Percentiles rank a stretch among this genome's conserved stretches.
Conservation (phyloP, 2,113 vertebrate genomes). For the Caranx melampygus region DNA sequence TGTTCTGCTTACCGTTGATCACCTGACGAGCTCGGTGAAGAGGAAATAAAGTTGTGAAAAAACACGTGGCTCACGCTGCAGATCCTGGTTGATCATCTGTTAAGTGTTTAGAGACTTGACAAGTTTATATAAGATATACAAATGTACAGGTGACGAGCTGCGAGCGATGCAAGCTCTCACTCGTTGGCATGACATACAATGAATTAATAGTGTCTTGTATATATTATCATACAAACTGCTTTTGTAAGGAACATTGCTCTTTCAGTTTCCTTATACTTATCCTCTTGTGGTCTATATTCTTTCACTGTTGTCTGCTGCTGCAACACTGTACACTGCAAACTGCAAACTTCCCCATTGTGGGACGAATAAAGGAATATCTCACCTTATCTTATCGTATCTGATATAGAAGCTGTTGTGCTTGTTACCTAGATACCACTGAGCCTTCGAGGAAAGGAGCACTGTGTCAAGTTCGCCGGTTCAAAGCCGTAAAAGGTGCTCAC, state of each 20-base stretch:
- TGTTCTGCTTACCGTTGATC: background rate
- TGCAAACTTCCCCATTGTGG: too few species aligned
- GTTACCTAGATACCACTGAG: constrained; percentile 66
- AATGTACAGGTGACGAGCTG: background rate
- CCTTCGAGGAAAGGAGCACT: constrained; percentile 67
- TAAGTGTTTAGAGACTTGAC: background rate
- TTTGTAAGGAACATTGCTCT: too few species aligned
- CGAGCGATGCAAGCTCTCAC: constrained; percentile 7
- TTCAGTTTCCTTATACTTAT: too few species aligned
- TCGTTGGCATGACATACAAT: too few species aligned
- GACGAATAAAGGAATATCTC: too few species aligned
- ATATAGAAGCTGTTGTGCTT: constrained; percentile 3
- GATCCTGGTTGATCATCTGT: background rate
- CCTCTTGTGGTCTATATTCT: too few species aligned
- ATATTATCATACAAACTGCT: too few species aligned
- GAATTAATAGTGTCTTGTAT: too few species aligned
- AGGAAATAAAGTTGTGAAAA: background rate
- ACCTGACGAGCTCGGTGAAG: background rate
- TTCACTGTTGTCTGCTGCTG: too few species aligned
- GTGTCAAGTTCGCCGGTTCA: constrained; percentile 67
- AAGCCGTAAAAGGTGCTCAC: constrained; percentile 58
- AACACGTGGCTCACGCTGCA: background rate
- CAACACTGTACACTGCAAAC: too few species aligned
- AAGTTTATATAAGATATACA: background rate
- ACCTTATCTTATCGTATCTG: too few species aligned